Evolutionary conservation across 2,888 invertebrate species (phyloP), one percentile per base, ranked within the genome.

Genomic region (Nymphalis c-album): DNA sequence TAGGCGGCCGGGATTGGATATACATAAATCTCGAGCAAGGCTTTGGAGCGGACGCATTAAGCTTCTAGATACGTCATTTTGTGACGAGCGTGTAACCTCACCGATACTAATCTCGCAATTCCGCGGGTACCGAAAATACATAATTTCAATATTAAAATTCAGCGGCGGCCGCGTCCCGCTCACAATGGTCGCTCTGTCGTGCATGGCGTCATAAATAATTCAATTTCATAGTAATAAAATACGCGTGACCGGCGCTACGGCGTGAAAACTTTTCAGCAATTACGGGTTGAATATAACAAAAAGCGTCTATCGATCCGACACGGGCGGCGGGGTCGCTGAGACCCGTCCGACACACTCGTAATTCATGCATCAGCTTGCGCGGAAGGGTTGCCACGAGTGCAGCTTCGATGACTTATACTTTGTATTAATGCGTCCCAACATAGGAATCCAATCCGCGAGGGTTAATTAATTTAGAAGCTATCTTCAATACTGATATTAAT

Each of bases 181-280:
- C 83, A 86, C 90, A 90, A 88, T 87, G 89, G 86, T 83, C 83
- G 84, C 80, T 78, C 81, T 78, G 82, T 77, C 82, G 81, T 78
- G 81, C 85, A 83, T 84, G 84, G 85, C 84, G 87, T 86, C 87
- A 90, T 92, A 91, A 92, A 92, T 91, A 85, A 92, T 92, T 92
- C 91, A 92, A 92, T 91, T 91, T 90, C 87, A 90, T 91, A 90
- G 91, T 91, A 91, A 92, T 92, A 91, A 92, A 92, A 92, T 90
- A 91, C 88, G 91, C 90, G 89, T 90, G 91, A 90, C 90, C 89
- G 85, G 82, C 82, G 85, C 84, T 83, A 82, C 85, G 86, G 88
- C 88, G 91, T 89, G 92, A 92, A 91, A 91, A 91, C 88, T 91
- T 91, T 92, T 92, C 91, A 92, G 90, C 89, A 91, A 91, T 91